Base-by-base conservation (phyloP, 2,113 vertebrate species). In the Neodon shergylaensis region DNA sequence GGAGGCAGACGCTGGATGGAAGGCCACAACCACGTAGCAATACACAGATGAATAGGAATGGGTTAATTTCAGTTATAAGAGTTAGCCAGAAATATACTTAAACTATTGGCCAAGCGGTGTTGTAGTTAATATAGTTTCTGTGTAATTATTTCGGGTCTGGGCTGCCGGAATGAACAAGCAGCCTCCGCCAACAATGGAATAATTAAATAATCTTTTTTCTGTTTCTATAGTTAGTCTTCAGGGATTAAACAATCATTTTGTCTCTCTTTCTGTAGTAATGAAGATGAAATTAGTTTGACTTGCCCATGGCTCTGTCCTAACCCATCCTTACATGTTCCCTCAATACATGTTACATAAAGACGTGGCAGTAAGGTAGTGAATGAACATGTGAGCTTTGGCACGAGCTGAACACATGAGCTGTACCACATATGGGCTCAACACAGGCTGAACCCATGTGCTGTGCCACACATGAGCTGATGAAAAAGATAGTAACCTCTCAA, bases 191-290 rank as follows among this genome's bases (percentile, higher is more conserved):
- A 58, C 19, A 21, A 5, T 88, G 36, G 54, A 91, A 88, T 42
- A 74, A 96, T 47, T 94, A 68, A 95, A 91, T 21, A 54, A 14
- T 49, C 49, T 92, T 12, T 72, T 72, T 70, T 96, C 52, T 44
- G 49, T 96, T 96, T 95, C 65, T 94, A 28, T 72, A 90, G 24
- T 93, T 89, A 85, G 24, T 93, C 96, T 94, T 47, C 26, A 92
- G 82, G 22, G 76, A 96, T 44, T 94, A 61, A 96, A 83, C 31
- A 72, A 22, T 52, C 12, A 54, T 0, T 74, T 95, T 90, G 22
- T 74, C 52, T 95, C 47, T 49, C 42, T 96, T 95, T 97, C 73
- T 95, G 16, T 83, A 92, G 36, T 17, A 82, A 66, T 77, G 17
- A 73, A 49, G 2, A 74, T 78, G 36, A 94, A 17, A 94, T 84